These are phyloP conservation scores for Poeciliopsis retropinna DNA, from an alignment of 2,113 vertebrate species.

Conservation along the genomic window DNA sequence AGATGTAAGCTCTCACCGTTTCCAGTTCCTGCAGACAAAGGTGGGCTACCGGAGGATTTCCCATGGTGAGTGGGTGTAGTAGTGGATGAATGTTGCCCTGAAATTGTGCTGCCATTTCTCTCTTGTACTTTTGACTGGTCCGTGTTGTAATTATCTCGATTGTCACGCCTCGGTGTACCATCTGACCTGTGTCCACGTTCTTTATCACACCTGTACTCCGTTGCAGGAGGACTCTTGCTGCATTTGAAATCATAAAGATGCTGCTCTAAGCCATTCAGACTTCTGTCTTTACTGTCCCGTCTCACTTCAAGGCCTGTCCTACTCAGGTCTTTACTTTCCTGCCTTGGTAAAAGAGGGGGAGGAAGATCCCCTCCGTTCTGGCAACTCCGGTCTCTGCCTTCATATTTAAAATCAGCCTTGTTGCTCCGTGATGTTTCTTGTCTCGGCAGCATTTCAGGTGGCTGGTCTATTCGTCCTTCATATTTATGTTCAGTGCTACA, in stretches of 20 bases:
- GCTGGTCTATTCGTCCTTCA: constrained; percentile 76
- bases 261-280: constrained; percentile 66
- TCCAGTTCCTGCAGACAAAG: constrained; percentile 84
- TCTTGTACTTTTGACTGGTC: constrained; percentile 94
- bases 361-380: constrained; percentile 67
- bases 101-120: constrained; percentile 84
- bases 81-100: constrained; percentile 82
- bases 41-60: constrained; percentile 90
- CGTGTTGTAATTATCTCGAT: constrained; percentile 82
- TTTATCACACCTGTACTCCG: constrained; percentile 66
- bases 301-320: constrained; percentile 72
- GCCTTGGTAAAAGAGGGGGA: constrained; percentile 62
- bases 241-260: constrained; percentile 61
- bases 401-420: constrained; percentile 62
- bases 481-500: constrained; percentile 68
- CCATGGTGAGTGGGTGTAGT: constrained; percentile 87
- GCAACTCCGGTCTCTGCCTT: constrained; percentile 62
- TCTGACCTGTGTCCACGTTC: constrained; percentile 84
- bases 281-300: constrained; percentile 77
- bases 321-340: constrained; percentile 73
- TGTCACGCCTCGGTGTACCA: constrained; percentile 88
- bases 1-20: constrained; percentile 79
- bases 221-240: constrained; percentile 58
- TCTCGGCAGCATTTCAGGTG: constrained; percentile 65
- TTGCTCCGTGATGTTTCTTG: constrained; percentile 64